phyloP scores from a whole-genome alignment of 1,140 invertebrate genomes.

The Drosophila saltans region DNA sequence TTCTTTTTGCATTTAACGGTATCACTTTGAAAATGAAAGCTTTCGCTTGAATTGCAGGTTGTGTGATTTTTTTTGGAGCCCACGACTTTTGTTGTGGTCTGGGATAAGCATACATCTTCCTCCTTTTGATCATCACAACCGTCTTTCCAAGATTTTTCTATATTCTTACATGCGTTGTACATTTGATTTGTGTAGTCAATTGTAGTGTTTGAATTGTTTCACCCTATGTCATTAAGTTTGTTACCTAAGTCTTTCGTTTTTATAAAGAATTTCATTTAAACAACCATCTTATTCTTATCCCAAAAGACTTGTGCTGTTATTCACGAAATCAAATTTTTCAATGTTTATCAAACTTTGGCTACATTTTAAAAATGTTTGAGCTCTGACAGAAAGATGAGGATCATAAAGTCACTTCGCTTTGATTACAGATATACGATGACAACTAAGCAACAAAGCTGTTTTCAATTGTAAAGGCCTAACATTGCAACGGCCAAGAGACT shows the following conservation, averaged over 20 bases:
- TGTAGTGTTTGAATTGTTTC: slow-evolving; percentile 23
- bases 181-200: slow-evolving; percentile 23
- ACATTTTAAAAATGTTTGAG: no score
- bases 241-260: slow-evolving; percentile 71
- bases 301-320: no score
- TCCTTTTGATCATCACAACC: slow-evolving; percentile 56
- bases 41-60: slow-evolving; percentile 60
- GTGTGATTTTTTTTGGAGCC: slow-evolving; percentile 65
- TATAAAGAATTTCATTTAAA: not conserved
- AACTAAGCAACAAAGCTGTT: not conserved
- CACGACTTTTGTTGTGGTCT: slow-evolving; percentile 53
- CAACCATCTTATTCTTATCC: no score
- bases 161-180: no score
- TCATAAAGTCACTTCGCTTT: no score
- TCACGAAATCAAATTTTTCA: no score
- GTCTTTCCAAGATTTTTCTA: slow-evolving; percentile 1
- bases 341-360: no score
- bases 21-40: slow-evolving; percentile 81
- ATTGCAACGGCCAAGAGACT: not conserved
- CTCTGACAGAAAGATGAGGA: no score
- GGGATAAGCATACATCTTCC: slow-evolving; percentile 59
- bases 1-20: slow-evolving; percentile 69
- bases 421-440: no score
- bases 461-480: not conserved
- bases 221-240: slow-evolving; percentile 52